These are phyloP conservation scores for Chironomus striatipennis DNA, from an alignment of 1,140 invertebrate species.

Conservation along the genomic window DNA sequence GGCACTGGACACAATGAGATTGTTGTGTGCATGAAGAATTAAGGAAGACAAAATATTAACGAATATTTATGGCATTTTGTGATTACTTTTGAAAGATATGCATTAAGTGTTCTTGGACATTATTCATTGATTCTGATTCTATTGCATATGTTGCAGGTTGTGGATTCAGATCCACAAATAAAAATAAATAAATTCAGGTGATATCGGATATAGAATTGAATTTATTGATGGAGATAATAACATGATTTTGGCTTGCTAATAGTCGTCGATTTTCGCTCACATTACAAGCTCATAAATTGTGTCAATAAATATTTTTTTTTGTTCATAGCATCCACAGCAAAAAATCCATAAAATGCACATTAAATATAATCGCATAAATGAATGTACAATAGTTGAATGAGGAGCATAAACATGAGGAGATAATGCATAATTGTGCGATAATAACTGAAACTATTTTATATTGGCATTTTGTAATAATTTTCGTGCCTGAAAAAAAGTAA, in stretches of 20 bases:
- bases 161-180: background rate
- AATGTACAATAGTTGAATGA: background rate
- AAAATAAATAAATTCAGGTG: background rate
- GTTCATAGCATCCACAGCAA: background rate
- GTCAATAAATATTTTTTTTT: background rate
- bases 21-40: background rate
- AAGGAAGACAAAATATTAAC: constrained; percentile 1
- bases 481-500: background rate
- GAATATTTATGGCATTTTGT: constrained; percentile 18
- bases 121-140: background rate
- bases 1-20: background rate
- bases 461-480: background rate
- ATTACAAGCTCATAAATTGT: background rate
- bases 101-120: background rate
- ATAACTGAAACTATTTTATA: background rate
- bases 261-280: background rate
- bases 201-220: background rate
- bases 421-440: background rate
- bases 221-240: constrained; percentile 17
- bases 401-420: background rate
- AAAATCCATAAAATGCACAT: background rate
- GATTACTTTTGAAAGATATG: background rate
- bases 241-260: constrained; percentile 18
- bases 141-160: background rate
- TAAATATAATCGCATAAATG: background rate